These are phyloP conservation scores for Agapornis roseicollis DNA, from an alignment of 2,113 vertebrate genomes.

Conservation along the genomic window DNA sequence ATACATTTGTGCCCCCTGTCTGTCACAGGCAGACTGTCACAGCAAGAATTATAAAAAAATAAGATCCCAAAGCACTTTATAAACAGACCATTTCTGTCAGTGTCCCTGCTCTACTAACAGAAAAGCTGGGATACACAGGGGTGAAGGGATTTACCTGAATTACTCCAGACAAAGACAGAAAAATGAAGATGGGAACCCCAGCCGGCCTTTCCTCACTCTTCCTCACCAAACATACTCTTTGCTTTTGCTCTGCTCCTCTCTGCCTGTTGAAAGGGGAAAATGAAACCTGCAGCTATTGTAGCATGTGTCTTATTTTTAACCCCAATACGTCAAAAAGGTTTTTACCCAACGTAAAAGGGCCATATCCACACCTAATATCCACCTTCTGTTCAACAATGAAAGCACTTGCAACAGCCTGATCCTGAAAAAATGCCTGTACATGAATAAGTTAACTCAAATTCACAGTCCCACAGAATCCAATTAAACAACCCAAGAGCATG, in stretches of 20 bases:
- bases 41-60: neutral
- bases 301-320: neutral
- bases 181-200: neutral
- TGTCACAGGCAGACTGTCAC: neutral
- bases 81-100: neutral
- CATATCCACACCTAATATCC: neutral
- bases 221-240: rapidly evolving
- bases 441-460: neutral
- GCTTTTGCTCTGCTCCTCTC: neutral
- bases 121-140: neutral
- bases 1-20: neutral
- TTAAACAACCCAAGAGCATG: neutral
- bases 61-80: neutral
- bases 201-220: neutral
- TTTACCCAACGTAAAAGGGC: neutral
- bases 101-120: neutral
- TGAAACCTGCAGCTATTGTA: neutral
- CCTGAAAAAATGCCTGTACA: neutral
- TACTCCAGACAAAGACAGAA: neutral
- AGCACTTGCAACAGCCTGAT: neutral
- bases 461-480: slow-evolving; percentile 32
- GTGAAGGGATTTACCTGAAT: neutral
- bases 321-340: neutral
- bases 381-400: neutral
- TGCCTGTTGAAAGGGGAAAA: neutral